Base-by-base conservation (phyloP, 2,888 invertebrate species). In the Drosophila borborema region DNA sequence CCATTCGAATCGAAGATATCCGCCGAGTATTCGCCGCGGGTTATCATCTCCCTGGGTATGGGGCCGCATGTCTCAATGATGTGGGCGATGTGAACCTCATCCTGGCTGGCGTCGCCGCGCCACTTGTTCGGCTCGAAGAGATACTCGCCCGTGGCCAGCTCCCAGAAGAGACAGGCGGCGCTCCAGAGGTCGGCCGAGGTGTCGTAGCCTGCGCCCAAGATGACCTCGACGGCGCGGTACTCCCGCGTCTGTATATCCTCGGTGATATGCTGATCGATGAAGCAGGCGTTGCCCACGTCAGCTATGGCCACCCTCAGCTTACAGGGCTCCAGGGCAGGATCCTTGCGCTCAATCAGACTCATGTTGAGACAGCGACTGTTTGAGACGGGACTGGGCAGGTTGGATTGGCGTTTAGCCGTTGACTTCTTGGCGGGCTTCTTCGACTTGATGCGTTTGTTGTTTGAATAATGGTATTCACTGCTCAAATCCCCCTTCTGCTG, bases 161-260 rank as follows among this genome's bases (percentile, higher is more conserved):
- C 99, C 94, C 99, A 99, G 54, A 99, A 99, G 98, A 99, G 98
- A 91, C 99, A 99, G 18, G 99, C 99, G 28, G 99, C 98, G 90
- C 99, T 99, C 99, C 99, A 99, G 81, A 99, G 98, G 93, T 99
- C 99, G 31, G 99, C 99, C 2, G 98, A 97, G 2, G 99, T 96
- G 56, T 97, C 98, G 93, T 99, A 99, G 0, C 98, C 98, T 43
- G 98, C 97, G 83, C 99, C 99, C 65, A 99, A 94, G 70, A 99
- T 94, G 14, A 99, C 99, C 94, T 99, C 99, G 68, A 99, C 94
- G 63, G 98, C 98, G 65, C 99, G 95, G 93, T 99, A 99, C 92
- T 99, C 99, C 64, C 99, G 95, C 1, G 99, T 99, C 94, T 99
- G 99, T 85, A 99, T 99, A 92, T 99, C 99, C 93, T 99, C 99